These are phyloP conservation scores for Doryteuthis pealeii DNA, from an alignment of 1,140 invertebrate genomes.

Conservation along the genomic window DNA sequence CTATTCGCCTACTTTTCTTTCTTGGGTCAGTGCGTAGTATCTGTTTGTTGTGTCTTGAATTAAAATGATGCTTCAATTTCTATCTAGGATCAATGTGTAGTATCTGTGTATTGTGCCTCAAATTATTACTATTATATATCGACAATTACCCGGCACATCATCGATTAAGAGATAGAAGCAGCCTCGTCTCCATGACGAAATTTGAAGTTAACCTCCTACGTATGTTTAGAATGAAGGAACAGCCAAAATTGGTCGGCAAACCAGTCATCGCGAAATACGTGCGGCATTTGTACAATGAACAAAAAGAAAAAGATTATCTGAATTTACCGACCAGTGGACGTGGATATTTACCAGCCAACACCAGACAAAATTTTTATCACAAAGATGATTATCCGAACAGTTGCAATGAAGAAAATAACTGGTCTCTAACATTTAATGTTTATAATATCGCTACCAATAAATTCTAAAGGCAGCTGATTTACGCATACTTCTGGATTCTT, in stretches of 20 bases:
- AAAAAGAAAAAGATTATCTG: conserved; percentile 25
- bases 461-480: conserved; percentile 81
- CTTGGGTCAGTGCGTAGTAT: no score
- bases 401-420: conserved; percentile 40
- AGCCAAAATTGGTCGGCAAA: conserved; percentile 63
- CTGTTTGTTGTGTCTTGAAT: no score
- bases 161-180: conserved; percentile 4
- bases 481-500: conserved; percentile 66
- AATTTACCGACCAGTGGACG: conserved; percentile 23
- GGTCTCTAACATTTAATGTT: conserved; percentile 70
- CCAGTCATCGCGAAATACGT: conserved; percentile 75
- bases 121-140: no score
- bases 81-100: no score
- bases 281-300: conserved; percentile 70
- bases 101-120: no score
- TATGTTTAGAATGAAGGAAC: conserved; percentile 73
- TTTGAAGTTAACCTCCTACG: conserved; percentile 73
- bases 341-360: conserved; percentile 71
- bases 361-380: conserved; percentile 81
- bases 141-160: not conserved
- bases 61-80: no score
- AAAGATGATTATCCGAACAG: conserved; percentile 47
- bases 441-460: conserved; percentile 74
- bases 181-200: conserved; percentile 15
- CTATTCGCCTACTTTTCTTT: no score